Conservation (phyloP, 1,140 invertebrate genomes). For the Drosophila mojavensis region DNA sequence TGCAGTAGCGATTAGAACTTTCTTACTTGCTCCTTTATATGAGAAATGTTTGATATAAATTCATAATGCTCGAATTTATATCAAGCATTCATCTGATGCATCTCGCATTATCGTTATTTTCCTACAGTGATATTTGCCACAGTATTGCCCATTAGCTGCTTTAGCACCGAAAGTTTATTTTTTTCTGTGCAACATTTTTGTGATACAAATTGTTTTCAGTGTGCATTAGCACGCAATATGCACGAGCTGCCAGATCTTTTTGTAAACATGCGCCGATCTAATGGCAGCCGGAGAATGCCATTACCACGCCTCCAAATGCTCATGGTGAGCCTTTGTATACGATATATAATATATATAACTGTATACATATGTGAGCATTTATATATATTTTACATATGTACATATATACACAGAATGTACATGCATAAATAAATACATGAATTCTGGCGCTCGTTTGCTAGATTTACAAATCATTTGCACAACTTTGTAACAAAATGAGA, state of each 20-base stretch:
- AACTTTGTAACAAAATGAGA: constrained; percentile 62
- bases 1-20: no score
- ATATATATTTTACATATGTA: not conserved
- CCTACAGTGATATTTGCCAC: no score
- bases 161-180: no score
- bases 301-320: not conserved
- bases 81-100: no score
- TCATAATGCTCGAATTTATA: no score
- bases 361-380: no score
- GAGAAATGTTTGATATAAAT: no score
- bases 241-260: constrained; percentile 1
- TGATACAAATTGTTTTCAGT: not conserved
- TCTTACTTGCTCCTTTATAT: no score
- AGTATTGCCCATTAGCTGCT: no score
- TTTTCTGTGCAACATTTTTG: no score
- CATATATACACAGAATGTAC: not conserved
- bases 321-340: not conserved
- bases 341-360: not conserved
- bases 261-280: constrained; percentile 12
- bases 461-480: constrained; percentile 67
- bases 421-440: constrained; percentile 7
- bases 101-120: no score
- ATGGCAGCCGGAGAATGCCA: not conserved
- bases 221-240: not conserved
- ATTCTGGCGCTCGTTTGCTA: constrained; percentile 16